phyloP scores from a whole-genome alignment of 30 jellyfish, hydroid and myxozoan species.

The Morbakka virulenta region DNA sequence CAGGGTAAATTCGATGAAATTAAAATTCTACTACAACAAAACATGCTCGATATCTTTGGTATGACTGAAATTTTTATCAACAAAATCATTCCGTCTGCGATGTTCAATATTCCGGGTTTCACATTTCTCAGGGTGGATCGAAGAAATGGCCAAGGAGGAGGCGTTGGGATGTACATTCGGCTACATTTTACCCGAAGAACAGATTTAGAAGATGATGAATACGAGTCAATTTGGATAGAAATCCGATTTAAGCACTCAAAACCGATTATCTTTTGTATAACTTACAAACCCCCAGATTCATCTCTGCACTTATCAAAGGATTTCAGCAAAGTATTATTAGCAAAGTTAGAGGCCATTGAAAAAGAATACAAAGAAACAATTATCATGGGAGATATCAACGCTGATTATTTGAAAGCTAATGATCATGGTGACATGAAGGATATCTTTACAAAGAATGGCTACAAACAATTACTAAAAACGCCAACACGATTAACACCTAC shows the following conservation, averaged over 20 bases:
- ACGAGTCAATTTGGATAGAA: constrained; percentile 17
- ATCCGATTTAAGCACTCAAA: constrained; percentile 7
- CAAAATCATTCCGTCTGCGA: constrained; percentile 4
- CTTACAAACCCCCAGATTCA: constrained; percentile 25
- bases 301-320: constrained; percentile 13
- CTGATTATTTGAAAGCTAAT: neutral
- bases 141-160: constrained; percentile 34
- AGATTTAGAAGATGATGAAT: neutral
- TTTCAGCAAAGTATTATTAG: neutral
- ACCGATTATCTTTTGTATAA: constrained; percentile 8
- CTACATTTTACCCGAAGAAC: constrained; percentile 7
- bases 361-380: neutral
- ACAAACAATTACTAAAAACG: neutral
- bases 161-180: constrained; percentile 10
- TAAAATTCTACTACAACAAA: neutral
- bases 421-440: neutral
- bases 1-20: neutral
- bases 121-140: constrained; percentile 22
- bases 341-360: neutral
- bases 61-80: neutral
- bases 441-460: neutral
- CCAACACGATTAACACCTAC: constrained; percentile 46
- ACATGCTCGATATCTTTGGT: neutral
- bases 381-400: neutral
- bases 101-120: constrained; percentile 14